Base-by-base conservation (phyloP, 2,113 vertebrate genomes). In the Anhinga rufa region DNA sequence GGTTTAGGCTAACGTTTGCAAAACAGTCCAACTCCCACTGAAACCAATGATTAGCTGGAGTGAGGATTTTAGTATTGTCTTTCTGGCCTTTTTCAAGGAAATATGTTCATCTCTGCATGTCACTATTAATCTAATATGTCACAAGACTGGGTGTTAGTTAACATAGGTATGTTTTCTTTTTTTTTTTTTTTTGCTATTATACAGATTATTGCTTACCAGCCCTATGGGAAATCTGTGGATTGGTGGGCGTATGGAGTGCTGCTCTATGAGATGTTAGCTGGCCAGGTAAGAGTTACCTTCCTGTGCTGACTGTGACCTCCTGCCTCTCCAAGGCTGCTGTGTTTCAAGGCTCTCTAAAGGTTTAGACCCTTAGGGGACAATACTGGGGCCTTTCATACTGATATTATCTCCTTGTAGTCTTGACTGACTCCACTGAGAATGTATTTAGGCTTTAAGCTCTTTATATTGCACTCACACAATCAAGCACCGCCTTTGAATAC, bases 181-280 rank as follows among this genome's bases (percentile, higher is more conserved):
- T 7, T 42, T 75, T 15, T 7, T 42, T 19, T 34, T 58, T 13
- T 75, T 22, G 81, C 61, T 94, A 85, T 64, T 78, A 9, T 25
- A 25, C 98, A 99, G 99, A 99, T 99, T 46, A 99, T 99, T 90
- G 99, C 99, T 14, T 99, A 99, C 97, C 99, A 99, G 97, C 99
- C 99, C 1, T 99, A 99, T 25, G 99, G 98, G 49, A 99, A 98
- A 81, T 99, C 99, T 1, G 99, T 99, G 97, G 99, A 99, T 97
- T 99, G 99, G 99, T 99, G 99, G 99, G 99, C 99, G 1, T 99
- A 99, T 1, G 99, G 99, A 5, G 99, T 99, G 79, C 98, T 99
- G 61, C 97, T 99, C 51, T 99, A 99, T 8, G 99, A 99, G 97
- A 99, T 99, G 99, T 96, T 99, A 62, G 99, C 99, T 3, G 99